Evolutionary conservation across 37 sponge, comb jelly and placozoan genomes (phyloP).

Genomic region (Eunapius fragilis): DNA sequence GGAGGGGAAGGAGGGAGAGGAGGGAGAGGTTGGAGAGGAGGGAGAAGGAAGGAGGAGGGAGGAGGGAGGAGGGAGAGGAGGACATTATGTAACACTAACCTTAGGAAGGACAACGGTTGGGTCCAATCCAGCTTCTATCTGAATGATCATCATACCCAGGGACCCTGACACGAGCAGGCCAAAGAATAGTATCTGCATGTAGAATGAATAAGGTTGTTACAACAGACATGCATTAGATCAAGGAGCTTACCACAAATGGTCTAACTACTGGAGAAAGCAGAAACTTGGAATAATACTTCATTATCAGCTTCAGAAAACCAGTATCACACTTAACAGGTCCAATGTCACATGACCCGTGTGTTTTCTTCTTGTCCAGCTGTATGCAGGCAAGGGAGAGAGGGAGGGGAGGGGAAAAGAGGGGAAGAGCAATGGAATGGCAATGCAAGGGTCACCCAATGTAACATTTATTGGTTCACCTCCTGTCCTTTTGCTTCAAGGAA

Average conservation of each 20-base stretch:
- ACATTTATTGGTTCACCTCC: conserved; percentile 26
- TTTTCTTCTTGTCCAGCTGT: conserved; percentile 16
- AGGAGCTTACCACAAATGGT: conserved; percentile 68
- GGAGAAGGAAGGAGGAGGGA: too few relatives aligned
- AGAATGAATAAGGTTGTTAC: too few relatives aligned
- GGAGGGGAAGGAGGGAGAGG: too few relatives aligned
- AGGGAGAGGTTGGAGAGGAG: too few relatives aligned
- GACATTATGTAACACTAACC: conserved; percentile 24
- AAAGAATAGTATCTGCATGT: conserved; percentile 76
- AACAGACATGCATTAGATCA: too few relatives aligned
- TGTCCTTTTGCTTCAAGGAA: conserved; percentile 72
- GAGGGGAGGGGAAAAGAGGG: background rate
- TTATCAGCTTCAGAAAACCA: conserved; percentile 33
- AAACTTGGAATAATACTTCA: conserved; percentile 48
- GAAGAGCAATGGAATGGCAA: too few relatives aligned
- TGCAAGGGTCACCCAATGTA: too few relatives aligned
- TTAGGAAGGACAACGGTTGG: conserved; percentile 91
- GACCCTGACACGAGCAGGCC: conserved; percentile 55
- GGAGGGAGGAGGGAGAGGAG: conserved; percentile 13
- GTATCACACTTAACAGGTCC: conserved; percentile 14
- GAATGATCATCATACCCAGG: conserved; percentile 44
- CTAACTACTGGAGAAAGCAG: conserved; percentile 54
- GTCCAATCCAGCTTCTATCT: conserved; percentile 79
- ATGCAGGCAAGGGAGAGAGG: conserved; percentile 34
- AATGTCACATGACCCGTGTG: background rate